Evolutionary conservation across 2,888 invertebrate species (phyloP), one percentile per base, ranked within the genome.

Genomic region (Automeris io): DNA sequence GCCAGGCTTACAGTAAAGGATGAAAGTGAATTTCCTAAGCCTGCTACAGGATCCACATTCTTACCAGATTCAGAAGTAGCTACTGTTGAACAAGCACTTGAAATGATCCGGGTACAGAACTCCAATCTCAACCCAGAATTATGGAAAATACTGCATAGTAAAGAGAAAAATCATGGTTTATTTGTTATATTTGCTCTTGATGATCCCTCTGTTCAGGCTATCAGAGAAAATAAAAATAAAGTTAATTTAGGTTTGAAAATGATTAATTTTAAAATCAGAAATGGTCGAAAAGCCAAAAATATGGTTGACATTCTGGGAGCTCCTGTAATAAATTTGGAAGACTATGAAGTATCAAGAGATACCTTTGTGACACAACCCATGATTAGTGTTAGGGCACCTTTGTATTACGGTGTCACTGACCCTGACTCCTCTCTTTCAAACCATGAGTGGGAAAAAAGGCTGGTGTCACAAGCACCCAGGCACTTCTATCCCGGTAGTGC

Each of bases 221-320:
- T 21, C 1, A 18, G 7, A 4, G 39, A 35, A 33, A 43, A 41
- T 24, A 50, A 41, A 40, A 44, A 44, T 46, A 51, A 47, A 45
- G 40, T 39, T 25, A 42, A 26, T 23, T 38, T 47, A 49, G 32
- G 37, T 21, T 35, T 34, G 8, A 24, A 24, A 24, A 9, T 11
- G 11, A 24, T 24, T 9, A 3, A 3, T n/a, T 2, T 24, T 2
- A 24, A 9, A 24, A 3, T 24, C n/a, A 19, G 6, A 19, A 24
- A 24, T 24, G 24, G 24, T 3, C 5, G 9, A 3, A n/a, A n/a
- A n/a, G n/a, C n/a, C n/a, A n/a, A n/a, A n/a, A n/a, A n/a, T n/a
- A n/a, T n/a, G n/a, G n/a, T n/a, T n/a, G n/a, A n/a, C n/a, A n/a
- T n/a, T n/a, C n/a, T n/a, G n/a, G n/a, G n/a, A n/a, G n/a, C 24